Conservation (phyloP, 2,888 invertebrate genomes). For the Drosophila paranaensis region DNA sequence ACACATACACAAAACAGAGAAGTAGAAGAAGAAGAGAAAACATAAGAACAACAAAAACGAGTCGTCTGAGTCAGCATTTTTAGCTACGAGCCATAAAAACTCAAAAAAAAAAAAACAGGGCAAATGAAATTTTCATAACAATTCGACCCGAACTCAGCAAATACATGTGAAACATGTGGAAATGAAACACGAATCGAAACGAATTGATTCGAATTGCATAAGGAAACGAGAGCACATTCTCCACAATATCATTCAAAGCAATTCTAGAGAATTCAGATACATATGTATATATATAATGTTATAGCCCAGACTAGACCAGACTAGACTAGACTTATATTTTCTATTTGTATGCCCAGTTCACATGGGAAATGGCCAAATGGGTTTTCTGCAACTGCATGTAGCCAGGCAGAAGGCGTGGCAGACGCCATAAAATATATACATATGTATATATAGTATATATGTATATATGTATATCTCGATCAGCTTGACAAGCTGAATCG, state of each 20-base stretch:
- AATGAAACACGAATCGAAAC: constrained; percentile 4
- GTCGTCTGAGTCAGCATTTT: constrained; percentile 46
- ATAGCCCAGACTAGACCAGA: not conserved
- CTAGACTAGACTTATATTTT: constrained; percentile 1
- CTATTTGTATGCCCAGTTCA: not conserved
- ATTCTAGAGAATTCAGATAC: not conserved
- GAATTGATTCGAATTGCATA: constrained; percentile 3
- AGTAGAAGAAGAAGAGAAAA: not conserved
- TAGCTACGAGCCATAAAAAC: constrained; percentile 22
- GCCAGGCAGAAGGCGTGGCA: no score
- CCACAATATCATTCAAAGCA: not conserved
- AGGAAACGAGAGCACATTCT: not conserved
- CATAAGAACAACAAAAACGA: constrained; percentile 10
- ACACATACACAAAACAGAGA: not conserved
- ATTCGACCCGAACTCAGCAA: not conserved
- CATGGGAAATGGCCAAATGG: no score
- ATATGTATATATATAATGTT: not conserved
- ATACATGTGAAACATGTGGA: constrained; percentile 4
- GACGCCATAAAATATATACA: no score
- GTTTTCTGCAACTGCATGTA: no score
- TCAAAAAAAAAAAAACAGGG: constrained; percentile 1
- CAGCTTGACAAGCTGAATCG: no score
- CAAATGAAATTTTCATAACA: constrained; percentile 6
- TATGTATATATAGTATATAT: no score
- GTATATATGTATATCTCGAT: no score